Conservation (phyloP, 2,797 vertebrate genomes). For the Varecia variegata region DNA sequence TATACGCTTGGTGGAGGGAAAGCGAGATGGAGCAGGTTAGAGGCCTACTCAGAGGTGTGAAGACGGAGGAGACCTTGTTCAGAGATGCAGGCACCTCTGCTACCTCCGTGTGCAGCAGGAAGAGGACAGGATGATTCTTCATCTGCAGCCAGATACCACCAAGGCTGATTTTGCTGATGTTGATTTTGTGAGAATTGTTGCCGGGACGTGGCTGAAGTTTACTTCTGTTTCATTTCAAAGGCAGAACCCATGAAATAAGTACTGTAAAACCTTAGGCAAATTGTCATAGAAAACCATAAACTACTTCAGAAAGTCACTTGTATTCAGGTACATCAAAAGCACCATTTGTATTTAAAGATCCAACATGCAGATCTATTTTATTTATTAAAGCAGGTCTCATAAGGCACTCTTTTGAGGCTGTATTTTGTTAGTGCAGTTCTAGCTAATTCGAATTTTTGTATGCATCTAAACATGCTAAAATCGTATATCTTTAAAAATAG, state of each 20-base stretch:
- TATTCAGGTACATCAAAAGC: background rate
- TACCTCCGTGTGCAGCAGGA: background rate
- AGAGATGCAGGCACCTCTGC: background rate
- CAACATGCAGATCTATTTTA: background rate
- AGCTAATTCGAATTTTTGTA: background rate
- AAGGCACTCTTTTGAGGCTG: background rate
- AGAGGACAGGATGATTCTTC: background rate
- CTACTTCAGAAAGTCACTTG: background rate
- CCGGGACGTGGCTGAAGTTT: background rate
- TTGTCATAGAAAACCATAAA: background rate
- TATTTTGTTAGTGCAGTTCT: background rate
- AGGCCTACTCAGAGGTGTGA: too few species aligned
- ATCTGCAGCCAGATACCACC: background rate
- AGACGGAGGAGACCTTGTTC: background rate
- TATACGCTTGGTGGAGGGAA: background rate
- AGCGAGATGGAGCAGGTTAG: accelerated
- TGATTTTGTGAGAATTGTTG: background rate
- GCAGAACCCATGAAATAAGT: background rate
- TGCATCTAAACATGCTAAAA: background rate
- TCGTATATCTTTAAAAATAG: background rate
- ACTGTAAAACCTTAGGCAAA: background rate
- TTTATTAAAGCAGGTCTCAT: background rate
- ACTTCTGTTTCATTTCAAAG: background rate
- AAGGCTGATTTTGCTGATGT: background rate
- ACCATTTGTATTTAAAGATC: background rate